Conservation (phyloP, 2,113 vertebrate genomes). For the Myiopsitta monachus region DNA sequence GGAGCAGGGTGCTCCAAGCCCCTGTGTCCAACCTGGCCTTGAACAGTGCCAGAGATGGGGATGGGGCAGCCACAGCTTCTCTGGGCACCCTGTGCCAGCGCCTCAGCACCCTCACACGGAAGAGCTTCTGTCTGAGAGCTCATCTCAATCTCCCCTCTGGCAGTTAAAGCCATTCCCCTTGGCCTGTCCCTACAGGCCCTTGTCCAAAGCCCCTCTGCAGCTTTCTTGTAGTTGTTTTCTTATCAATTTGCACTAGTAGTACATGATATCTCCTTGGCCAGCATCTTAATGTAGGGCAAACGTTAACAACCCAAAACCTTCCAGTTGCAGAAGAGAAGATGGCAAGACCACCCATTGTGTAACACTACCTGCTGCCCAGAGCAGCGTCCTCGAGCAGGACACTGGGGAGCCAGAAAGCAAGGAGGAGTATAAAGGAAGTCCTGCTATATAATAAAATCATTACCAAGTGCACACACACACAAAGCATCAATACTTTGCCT, state of each 20-base stretch:
- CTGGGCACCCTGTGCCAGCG: too few relatives aligned
- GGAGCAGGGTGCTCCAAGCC: not conserved
- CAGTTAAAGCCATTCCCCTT: not conserved
- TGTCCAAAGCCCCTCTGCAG: not conserved
- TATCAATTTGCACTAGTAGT: not conserved
- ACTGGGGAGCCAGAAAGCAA: rapidly evolving
- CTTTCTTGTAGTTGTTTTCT: not conserved
- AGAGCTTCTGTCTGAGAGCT: too few relatives aligned
- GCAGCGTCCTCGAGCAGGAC: not conserved
- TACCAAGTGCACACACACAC: not conserved
- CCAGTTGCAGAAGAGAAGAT: not conserved
- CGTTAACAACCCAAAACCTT: not conserved
- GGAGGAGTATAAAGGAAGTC: rapidly evolving
- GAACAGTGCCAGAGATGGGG: not conserved
- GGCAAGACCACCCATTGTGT: not conserved
- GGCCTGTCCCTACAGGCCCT: not conserved
- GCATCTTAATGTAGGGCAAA: not conserved
- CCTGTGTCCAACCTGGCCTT: not conserved
- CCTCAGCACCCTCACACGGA: too few relatives aligned
- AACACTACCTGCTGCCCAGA: not conserved
- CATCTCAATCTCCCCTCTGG: not conserved
- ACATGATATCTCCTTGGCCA: not conserved
- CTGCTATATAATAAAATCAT: not conserved
- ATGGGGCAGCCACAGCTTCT: not conserved
- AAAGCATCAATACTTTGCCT: not conserved